phyloP scores from a whole-genome alignment of 2,113 vertebrate genomes.

The Actenoides lindsayi region DNA sequence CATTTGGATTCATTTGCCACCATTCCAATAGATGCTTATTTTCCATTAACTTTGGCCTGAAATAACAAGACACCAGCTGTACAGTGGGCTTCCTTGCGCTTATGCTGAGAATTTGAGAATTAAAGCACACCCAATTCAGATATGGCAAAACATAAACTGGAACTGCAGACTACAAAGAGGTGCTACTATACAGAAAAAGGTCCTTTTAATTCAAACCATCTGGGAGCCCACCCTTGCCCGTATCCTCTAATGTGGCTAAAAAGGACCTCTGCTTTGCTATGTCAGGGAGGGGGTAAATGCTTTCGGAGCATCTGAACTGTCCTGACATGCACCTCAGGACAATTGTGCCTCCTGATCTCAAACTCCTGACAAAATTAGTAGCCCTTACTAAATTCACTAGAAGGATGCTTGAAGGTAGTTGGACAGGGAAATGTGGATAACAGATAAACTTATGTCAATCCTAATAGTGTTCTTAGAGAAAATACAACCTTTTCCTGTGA shows the following conservation, averaged over 20 bases:
- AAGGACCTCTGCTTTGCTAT: background rate
- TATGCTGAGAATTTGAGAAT: background rate
- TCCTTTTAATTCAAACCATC: background rate
- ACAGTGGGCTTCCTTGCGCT: background rate
- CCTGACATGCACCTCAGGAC: background rate
- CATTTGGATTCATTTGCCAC: background rate
- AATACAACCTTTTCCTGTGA: background rate
- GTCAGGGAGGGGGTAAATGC: accelerated
- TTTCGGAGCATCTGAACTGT: background rate
- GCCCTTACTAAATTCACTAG: background rate
- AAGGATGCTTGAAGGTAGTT: background rate
- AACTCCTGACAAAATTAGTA: background rate
- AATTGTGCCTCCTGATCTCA: background rate
- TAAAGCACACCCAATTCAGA: background rate
- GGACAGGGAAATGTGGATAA: background rate
- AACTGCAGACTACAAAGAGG: background rate
- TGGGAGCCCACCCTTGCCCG: background rate
- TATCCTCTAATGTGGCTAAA: background rate
- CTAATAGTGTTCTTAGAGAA: background rate
- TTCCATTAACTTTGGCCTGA: background rate
- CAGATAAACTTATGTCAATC: background rate
- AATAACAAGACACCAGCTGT: background rate
- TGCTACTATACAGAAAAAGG: background rate
- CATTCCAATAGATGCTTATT: background rate
- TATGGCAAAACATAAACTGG: background rate